Evolutionary conservation across 2,797 vertebrate genomes (phyloP).

Genomic region (Todus mexicanus): DNA sequence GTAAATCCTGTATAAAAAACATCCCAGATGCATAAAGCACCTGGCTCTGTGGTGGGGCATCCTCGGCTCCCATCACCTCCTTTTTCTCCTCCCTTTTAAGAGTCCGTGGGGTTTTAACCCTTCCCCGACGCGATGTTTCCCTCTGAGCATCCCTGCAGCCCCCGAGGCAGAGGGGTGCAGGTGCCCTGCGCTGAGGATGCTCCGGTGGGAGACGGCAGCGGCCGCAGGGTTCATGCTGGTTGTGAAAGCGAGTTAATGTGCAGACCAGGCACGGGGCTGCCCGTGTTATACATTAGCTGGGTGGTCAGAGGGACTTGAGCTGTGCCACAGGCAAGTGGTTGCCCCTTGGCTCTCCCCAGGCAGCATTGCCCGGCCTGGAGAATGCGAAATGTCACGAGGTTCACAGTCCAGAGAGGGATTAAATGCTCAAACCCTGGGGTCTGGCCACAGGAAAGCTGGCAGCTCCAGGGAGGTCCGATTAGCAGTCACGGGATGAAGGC

Average conservation of each 20-base stretch:
- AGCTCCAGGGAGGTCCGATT: background rate
- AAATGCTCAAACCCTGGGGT: background rate
- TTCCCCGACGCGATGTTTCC: background rate
- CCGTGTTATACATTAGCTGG: background rate
- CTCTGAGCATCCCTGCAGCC: background rate
- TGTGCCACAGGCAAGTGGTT: fast-evolving
- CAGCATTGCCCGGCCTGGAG: background rate
- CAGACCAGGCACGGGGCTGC: fast-evolving
- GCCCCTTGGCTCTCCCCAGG: background rate
- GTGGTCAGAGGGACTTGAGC: background rate
- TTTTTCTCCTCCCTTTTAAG: background rate
- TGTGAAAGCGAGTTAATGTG: background rate
- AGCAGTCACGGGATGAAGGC: background rate
- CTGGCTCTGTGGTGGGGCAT: background rate
- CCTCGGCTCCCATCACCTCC: background rate
- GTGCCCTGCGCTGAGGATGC: fast-evolving
- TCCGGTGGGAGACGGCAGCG: fast-evolving
- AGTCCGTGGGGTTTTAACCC: background rate
- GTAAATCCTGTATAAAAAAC: background rate
- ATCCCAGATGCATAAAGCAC: background rate
- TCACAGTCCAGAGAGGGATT: background rate
- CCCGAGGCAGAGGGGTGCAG: background rate
- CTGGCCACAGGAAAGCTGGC: background rate
- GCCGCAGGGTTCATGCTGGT: fast-evolving
- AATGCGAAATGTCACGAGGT: background rate